Evolutionary conservation across 2,888 invertebrate genomes (phyloP).

Genomic region (Polia nebulosa): DNA sequence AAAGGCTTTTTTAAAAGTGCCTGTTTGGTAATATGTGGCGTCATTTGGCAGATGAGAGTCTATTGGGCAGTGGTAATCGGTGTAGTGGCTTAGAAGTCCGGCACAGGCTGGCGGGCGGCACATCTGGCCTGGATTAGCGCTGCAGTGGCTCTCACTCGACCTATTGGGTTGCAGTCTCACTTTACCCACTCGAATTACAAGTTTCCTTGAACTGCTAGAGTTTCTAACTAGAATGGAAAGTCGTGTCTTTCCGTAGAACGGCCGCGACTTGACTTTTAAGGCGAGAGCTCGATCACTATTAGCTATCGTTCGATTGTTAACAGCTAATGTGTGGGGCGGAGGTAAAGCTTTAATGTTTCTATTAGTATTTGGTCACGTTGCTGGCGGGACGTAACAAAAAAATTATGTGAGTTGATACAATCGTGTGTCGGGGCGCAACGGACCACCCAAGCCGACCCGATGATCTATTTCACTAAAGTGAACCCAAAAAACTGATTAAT

Average conservation of each 20-base stretch:
- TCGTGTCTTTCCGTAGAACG: slow-evolving; percentile 57
- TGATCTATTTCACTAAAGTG: slow-evolving; percentile 74
- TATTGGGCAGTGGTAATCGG: slow-evolving; percentile 85
- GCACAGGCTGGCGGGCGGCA: slow-evolving; percentile 72
- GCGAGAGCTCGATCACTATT: slow-evolving; percentile 54
- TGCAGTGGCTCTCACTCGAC: slow-evolving; percentile 71
- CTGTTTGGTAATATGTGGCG: slow-evolving; percentile 56
- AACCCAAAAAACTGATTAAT: slow-evolving; percentile 70
- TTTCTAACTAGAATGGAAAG: slow-evolving; percentile 76
- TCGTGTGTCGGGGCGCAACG: slow-evolving; percentile 71
- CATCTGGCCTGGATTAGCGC: slow-evolving; percentile 84
- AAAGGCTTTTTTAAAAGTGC: slow-evolving; percentile 15
- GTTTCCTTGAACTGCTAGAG: slow-evolving; percentile 76
- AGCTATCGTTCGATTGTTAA: slow-evolving; percentile 51
- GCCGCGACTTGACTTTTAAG: slow-evolving; percentile 72
- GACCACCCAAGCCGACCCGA: slow-evolving; percentile 80
- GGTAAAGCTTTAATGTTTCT: slow-evolving; percentile 70
- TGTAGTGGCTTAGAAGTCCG: slow-evolving; percentile 90
- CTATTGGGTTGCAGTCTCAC: slow-evolving; percentile 82
- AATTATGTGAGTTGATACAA: slow-evolving; percentile 79
- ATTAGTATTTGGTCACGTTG: slow-evolving; percentile 75
- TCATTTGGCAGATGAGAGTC: slow-evolving; percentile 85
- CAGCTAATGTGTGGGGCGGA: slow-evolving; percentile 31
- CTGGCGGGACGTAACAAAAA: slow-evolving; percentile 74
- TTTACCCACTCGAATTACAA: slow-evolving; percentile 80